phyloP scores from a whole-genome alignment of 2,888 invertebrate genomes.

The Acleris cristana region DNA sequence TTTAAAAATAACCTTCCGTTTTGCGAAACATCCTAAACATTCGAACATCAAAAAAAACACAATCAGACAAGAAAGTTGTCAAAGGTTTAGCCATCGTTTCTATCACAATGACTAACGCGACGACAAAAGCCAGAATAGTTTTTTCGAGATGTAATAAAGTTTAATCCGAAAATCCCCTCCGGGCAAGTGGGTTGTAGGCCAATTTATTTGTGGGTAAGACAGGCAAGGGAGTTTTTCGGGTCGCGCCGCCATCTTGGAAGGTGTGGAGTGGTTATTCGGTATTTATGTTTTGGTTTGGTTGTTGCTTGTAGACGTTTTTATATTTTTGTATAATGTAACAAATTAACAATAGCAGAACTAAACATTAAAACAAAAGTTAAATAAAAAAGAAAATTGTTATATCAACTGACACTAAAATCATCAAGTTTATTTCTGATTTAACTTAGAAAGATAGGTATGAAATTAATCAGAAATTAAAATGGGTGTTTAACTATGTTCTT shows the following conservation, averaged over 20 bases:
- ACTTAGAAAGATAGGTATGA: too few relatives aligned
- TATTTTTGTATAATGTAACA: too few relatives aligned
- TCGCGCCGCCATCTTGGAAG: conserved; percentile 35
- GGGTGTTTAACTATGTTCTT: too few relatives aligned
- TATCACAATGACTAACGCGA: conserved; percentile 39
- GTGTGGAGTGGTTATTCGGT: conserved; percentile 39
- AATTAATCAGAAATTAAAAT: too few relatives aligned
- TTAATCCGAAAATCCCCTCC: conserved; percentile 72
- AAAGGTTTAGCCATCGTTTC: conserved; percentile 6
- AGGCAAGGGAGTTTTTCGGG: conserved; percentile 41
- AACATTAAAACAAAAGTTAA: too few relatives aligned
- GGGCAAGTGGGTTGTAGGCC: conserved; percentile 65
- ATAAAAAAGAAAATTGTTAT: too few relatives aligned
- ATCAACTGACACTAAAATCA: too few relatives aligned
- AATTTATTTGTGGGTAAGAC: conserved; percentile 66
- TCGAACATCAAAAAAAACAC: too few relatives aligned
- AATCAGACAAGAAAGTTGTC: conserved; percentile 15
- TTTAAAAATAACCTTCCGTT: background rate
- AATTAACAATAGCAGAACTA: too few relatives aligned
- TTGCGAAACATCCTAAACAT: background rate
- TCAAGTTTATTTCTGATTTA: too few relatives aligned
- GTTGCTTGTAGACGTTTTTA: background rate
- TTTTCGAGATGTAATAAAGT: conserved; percentile 59
- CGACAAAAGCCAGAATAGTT: conserved; percentile 54
- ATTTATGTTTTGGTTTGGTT: background rate